Conservation (phyloP, 1,140 invertebrate genomes). For the Gryllus bimaculatus region DNA sequence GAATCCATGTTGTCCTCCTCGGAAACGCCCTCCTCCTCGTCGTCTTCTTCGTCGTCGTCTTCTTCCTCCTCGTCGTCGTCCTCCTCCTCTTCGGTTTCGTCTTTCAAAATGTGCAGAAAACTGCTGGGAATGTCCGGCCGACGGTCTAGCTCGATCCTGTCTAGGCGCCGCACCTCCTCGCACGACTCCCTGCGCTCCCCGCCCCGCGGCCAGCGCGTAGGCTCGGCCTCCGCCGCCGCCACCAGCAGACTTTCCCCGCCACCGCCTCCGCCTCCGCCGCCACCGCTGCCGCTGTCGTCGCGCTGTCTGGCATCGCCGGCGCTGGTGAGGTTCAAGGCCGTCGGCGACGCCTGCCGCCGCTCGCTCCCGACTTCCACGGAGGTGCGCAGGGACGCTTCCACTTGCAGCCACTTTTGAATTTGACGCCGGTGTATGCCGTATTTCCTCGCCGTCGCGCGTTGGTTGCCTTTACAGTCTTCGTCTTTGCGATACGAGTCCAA, state of each 20-base stretch:
- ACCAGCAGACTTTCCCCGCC: slow-evolving; percentile 12
- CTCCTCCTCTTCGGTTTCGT: slow-evolving; percentile 15
- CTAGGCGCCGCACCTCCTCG: slow-evolving; percentile 1
- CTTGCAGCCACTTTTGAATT: slow-evolving; percentile 82
- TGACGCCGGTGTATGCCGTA: slow-evolving; percentile 76
- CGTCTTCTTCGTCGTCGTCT: slow-evolving; percentile 23
- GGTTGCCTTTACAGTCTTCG: slow-evolving; percentile 73
- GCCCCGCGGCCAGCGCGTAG: not conserved
- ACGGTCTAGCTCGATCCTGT: not conserved
- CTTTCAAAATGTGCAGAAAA: not conserved
- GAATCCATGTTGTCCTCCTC: slow-evolving; percentile 24
- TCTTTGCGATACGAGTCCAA: slow-evolving; percentile 74
- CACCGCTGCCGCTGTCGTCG: slow-evolving; percentile 32
- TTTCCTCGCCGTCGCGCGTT: slow-evolving; percentile 73
- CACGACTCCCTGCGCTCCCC: not conserved
- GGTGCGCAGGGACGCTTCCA: slow-evolving; percentile 58
- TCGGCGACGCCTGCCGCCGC: slow-evolving; percentile 24
- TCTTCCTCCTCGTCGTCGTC: slow-evolving; percentile 21
- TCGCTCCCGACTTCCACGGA: slow-evolving; percentile 40
- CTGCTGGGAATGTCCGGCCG: not conserved
- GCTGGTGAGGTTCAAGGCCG: slow-evolving; percentile 41
- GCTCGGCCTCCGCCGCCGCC: not conserved
- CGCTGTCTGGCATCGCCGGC: slow-evolving; percentile 36
- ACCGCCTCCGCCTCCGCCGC: slow-evolving; percentile 19
- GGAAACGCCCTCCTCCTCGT: slow-evolving; percentile 22